Base-by-base conservation (phyloP, 1,140 invertebrate species). In the Aplysia californica region DNA sequence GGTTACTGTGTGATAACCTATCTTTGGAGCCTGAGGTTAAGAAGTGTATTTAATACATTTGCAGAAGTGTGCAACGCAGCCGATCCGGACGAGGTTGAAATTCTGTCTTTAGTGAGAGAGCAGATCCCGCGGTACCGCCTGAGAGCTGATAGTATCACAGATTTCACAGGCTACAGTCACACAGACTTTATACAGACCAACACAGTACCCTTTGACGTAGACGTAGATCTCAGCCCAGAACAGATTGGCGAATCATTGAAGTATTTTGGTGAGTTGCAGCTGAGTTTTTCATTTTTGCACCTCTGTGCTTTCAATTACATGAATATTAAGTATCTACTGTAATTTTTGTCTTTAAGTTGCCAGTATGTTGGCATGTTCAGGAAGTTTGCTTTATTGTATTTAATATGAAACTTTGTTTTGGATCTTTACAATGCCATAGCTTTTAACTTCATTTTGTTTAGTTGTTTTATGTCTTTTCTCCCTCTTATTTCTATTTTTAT, bases 181-280 rank as follows among this genome's bases (percentile, higher is more conserved):
- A 92, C 94, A 87, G 96, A 98, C 90, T 97, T 96, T 96, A 96
- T 98, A 80, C 95, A 96, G 50, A 93, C 95, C 58, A 96, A 96
- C 68, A 94, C 88, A 41, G 85, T 91, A 21, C 86, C 86, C 15
- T 76, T 83, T 36, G 92, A 95, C 77, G 92, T 92, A 67, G 95
- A 96, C 85, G 91, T 95, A 79, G 95, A 95, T 85, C 91, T 98
- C 76, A 96, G 96, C 66, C 95, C 95, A 90, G 96, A 98, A 89
- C 96, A 97, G 91, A 96, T 97, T 88, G 94, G 95, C 90, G 96
- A 98, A 91, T 97, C 96, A 59, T 93, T 99, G 76, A 97, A 98
- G 92, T 98, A 98, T 92, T 98, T 98, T 91, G 93, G 97, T 98
- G 91, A 97, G 96, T 97, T 67, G 10, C 2, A 4, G n/a, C 10